Evolutionary conservation across 2,888 invertebrate species (phyloP), one percentile per base, ranked within the genome.

Genomic region (Metopia argyrocephala): DNA sequence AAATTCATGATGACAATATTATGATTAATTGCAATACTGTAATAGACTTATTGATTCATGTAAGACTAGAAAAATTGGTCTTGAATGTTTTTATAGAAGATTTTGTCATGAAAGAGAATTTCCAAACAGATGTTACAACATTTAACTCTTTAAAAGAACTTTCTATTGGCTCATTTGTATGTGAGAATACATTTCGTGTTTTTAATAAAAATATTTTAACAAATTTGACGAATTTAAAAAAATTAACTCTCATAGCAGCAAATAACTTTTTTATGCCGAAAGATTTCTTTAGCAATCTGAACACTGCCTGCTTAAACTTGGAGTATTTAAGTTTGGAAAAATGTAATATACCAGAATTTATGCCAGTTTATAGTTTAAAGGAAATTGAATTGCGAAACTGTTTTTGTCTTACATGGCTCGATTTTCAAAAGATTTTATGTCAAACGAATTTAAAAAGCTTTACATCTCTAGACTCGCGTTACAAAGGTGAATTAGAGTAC

Each of bases 391-490:
- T 64, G 12, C 9, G 15, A 6, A 4, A 50, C 18, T 64, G 64
- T 21, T 23, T 18, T 27, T 27, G 50, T 6, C 48, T 64, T 20
- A 64, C 64, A 6, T 64, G 64, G 50, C 25, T 27, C 5, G 28
- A 64, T 50, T 64, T 64, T 15, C 12, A 61, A 54, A 70, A 20
- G 21, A 50, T 45, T 21, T 66, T 64, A 64, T 28, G 15, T 15
- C 12, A 28, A 27, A 64, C 50, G 64, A 64, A 21, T 21, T 50
- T 64, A 21, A 20, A 31, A 15, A 18, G 27, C 5, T 50, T 64
- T 15, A 48, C 50, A 6, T 50, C 64, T 2, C 20, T 48, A 18
- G n/a, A 5, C n/a, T 48, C 50, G 3, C 5, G 28, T 3, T 64
- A 50, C 12, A 12, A 5, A 5, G 50, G 28, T 15, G 27, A 20